Base-by-base conservation (phyloP, 1,140 invertebrate genomes). In the Doryteuthis pealeii region DNA sequence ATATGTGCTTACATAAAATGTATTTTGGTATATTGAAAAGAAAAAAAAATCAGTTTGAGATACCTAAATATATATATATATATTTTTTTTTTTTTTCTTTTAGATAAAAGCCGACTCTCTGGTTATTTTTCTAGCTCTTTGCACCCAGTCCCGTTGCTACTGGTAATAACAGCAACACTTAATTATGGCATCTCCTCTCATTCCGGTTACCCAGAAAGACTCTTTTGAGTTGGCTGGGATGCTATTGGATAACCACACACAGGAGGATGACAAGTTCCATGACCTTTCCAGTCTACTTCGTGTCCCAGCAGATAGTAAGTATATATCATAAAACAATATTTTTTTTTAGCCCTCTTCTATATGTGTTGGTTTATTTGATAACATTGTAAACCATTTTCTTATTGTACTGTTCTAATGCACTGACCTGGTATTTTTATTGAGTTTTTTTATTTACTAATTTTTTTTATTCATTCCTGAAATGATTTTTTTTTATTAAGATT, bases 261-360 rank as follows among this genome's bases (percentile, higher is more conserved):
- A 81, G 66, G 84, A 84, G 49, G 87, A 88, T 75, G 76, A 80
- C 35, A 83, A 75, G 30, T 85, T 84, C 65, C 69, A 82, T 8
- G 87, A 87, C 72, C 73, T 87, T 4, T 84, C 84, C 15, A 83
- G 84, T n/a, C 80, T 83, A n/a, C 76, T 88, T 0, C 77, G 80
- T 75, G 83, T 87, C 67, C 81, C 80, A n/a, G 70, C 84, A 73
- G 81, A 86, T 68, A 79, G 87, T 88, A 83, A 81, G 81, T 77
- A 3, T 32, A 49, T n/a, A 22, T 31, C n/a, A 33, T 71, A 30
- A 2, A 35, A 33, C 18, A 33, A 74, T 70, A 15, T 12, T 14
- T n/a, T 14, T n/a, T 14, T 54, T 54, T 26, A 15, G 3, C 22
- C 58, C 28, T 4, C 28, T 62, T 26, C 22, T n/a, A 5, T 15